Percentiles rank a stretch among this genome's conserved stretches.
Conservation (phyloP, 35 echinoderm and acorn worm genomes). For the Stichopus chloronotus region DNA sequence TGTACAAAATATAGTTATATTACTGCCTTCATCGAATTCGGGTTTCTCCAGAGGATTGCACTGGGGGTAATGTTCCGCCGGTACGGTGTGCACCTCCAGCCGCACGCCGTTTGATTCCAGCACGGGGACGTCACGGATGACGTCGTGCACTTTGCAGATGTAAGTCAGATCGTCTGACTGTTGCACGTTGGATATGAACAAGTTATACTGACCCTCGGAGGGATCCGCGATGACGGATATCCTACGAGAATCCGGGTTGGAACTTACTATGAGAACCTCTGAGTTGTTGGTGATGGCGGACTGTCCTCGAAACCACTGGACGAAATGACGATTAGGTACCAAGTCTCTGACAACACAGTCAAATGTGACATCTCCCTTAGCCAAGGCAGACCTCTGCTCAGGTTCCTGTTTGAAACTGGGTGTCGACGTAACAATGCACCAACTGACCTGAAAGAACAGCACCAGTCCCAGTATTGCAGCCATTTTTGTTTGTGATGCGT, state of each 20-base stretch:
- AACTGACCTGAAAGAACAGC: background rate
- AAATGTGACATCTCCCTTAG: slow-evolving; percentile 20
- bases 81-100: slow-evolving; percentile 79
- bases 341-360: background rate
- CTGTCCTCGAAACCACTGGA: slow-evolving; percentile 20
- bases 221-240: background rate
- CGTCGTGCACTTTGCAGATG: slow-evolving; percentile 51
- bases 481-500: background rate
- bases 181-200: slow-evolving; percentile 68
- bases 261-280: background rate
- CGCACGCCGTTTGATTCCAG: slow-evolving; percentile 57
- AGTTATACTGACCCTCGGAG: slow-evolving; percentile 64
- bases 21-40: slow-evolving; percentile 61
- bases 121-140: background rate
- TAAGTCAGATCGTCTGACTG: slow-evolving; percentile 74
- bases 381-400: background rate
- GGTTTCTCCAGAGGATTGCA: slow-evolving; percentile 67
- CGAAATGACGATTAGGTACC: background rate
- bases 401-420: background rate
- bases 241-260: background rate
- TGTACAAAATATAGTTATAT: slow-evolving; percentile 65
- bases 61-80: slow-evolving; percentile 58
- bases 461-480: background rate
- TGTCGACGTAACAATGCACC: background rate
- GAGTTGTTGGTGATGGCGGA: background rate